Evolutionary conservation across 2,797 vertebrate genomes (phyloP).

Genomic region (Melanotaenia nigrans): DNA sequence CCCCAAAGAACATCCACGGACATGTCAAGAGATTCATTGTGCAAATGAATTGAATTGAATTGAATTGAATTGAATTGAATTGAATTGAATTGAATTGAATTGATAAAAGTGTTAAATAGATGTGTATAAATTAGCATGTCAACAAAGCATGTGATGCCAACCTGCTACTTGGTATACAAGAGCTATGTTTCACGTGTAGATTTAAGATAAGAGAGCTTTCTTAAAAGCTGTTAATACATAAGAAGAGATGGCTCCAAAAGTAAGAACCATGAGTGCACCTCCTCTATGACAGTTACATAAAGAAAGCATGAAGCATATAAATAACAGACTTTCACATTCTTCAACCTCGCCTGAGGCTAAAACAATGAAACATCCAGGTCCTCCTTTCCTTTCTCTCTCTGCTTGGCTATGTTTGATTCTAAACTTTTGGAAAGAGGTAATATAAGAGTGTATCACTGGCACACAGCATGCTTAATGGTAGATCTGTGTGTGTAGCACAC

Average conservation of each 20-base stretch:
- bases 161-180: background rate
- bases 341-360: slow-evolving; percentile 53
- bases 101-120: slow-evolving; percentile 1
- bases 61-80: background rate
- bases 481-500: slow-evolving; percentile 25
- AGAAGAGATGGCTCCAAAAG: too few relatives aligned
- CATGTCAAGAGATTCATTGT: too few relatives aligned
- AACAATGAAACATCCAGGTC: slow-evolving; percentile 65
- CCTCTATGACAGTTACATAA: slow-evolving; percentile 66
- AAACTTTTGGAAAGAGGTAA: slow-evolving; percentile 5
- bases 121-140: slow-evolving; percentile 3
- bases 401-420: slow-evolving; percentile 20
- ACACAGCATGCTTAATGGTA: slow-evolving; percentile 18
- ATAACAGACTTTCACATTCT: slow-evolving; percentile 29
- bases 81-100: too few relatives aligned
- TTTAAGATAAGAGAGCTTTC: slow-evolving; percentile 1
- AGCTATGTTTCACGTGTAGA: background rate
- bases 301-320: slow-evolving; percentile 37
- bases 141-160: slow-evolving; percentile 4
- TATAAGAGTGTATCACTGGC: background rate
- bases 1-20: too few relatives aligned
- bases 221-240: slow-evolving; percentile 8
- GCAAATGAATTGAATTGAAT: too few relatives aligned
- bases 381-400: slow-evolving; percentile 9
- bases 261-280: slow-evolving; percentile 24